Evolutionary conservation across 1,140 invertebrate genomes (phyloP), one percentile per base, ranked within the genome.

Genomic region (Hyles vespertilio): DNA sequence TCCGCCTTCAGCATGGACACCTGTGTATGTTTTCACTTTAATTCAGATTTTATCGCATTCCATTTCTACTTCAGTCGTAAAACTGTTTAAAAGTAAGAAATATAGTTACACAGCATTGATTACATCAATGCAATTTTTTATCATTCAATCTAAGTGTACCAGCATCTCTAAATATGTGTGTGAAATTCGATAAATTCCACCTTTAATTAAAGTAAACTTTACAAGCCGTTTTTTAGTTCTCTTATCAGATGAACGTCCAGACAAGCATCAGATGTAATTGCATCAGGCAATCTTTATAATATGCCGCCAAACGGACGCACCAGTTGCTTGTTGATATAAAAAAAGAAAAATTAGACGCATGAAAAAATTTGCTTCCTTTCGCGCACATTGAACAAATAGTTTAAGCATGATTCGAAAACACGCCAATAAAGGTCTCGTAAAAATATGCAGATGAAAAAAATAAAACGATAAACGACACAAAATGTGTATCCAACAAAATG

Each of bases 201-300:
- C 76, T 79, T 83, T 77, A 80, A 83, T 85, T 83, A 81, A 83
- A 79, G 67, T 69, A 69, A 48, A 65, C 67, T 71, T 66, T 65
- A 70, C 59, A 60, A 71, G 65, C 60, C 61, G 61, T 81, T 81
- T 83, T 40, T 81, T 77, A 72, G 59, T 74, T 71, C 63, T 65
- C 67, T 79, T 87, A 87, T 84, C 79, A 77, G 78, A 83, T 84
- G 69, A 52, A 69, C 69, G 68, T 70, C 69, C 56, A 69, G 74
- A 75, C 69, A 77, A 77, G 69, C 71, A 74, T 76, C 72, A 70
- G 65, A 74, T 78, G 81, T 87, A 87, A 84, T 87, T 79, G 78
- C 76, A 77, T 69, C 63, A 57, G 52, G 61, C 61, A 69, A 65
- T 67, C 72, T 74, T 76, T 71, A 69, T 69, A 71, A 79, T 63